phyloP scores from a whole-genome alignment of 2,888 invertebrate genomes.

The Drosophila borborema region DNA sequence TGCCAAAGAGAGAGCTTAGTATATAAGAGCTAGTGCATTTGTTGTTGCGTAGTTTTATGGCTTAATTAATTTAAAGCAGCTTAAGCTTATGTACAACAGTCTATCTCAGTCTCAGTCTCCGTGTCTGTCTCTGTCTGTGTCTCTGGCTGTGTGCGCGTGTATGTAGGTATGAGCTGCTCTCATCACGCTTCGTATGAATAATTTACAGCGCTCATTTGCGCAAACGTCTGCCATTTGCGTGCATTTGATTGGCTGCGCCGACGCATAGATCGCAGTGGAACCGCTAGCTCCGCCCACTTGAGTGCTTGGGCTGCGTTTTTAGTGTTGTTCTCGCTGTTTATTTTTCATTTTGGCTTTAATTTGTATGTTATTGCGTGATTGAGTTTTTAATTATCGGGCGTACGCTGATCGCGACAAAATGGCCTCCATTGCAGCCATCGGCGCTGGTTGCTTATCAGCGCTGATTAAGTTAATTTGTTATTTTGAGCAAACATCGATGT shows the following conservation, averaged over 20 bases:
- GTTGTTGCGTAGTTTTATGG: slow-evolving; percentile 57
- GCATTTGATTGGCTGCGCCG: slow-evolving; percentile 58
- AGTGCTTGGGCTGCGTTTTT: slow-evolving; percentile 10
- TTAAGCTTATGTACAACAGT: slow-evolving; percentile 14
- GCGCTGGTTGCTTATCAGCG: slow-evolving; percentile 64
- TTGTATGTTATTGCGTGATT: slow-evolving; percentile 51
- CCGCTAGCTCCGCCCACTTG: slow-evolving; percentile 51
- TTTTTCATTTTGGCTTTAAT: slow-evolving; percentile 3
- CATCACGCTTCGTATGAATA: slow-evolving; percentile 40
- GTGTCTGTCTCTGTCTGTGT: no score
- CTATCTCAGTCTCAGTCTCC: not conserved
- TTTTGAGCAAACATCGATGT: slow-evolving; percentile 43
- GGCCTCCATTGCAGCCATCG: slow-evolving; percentile 30
- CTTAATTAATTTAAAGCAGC: slow-evolving; percentile 70
- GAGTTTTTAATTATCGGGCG: slow-evolving; percentile 62
- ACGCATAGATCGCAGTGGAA: slow-evolving; percentile 53
- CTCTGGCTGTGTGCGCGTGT: not conserved
- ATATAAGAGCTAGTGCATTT: slow-evolving; percentile 28
- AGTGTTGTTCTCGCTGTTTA: not conserved
- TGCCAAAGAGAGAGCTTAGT: slow-evolving; percentile 40
- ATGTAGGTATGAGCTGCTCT: not conserved
- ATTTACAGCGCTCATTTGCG: slow-evolving; percentile 52
- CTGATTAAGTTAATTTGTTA: slow-evolving; percentile 76
- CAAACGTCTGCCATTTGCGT: slow-evolving; percentile 63
- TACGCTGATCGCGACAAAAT: slow-evolving; percentile 11